phyloP scores from a whole-genome alignment of 2,888 invertebrate species.

The Apamea anceps region DNA sequence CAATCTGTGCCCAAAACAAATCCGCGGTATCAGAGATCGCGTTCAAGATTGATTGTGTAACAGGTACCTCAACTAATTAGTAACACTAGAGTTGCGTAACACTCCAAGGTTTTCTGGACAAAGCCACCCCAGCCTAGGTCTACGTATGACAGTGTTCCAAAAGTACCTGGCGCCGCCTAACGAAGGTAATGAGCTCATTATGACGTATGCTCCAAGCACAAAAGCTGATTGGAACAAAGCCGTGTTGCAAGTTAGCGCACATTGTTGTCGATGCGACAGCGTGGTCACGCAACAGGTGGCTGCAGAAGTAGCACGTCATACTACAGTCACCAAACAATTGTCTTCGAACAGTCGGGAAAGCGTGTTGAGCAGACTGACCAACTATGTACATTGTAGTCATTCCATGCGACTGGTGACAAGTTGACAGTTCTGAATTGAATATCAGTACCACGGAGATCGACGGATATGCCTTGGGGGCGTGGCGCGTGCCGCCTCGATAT shows the following conservation, averaged over 20 bases:
- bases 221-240: slow-evolving; percentile 11
- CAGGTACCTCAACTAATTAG: background rate
- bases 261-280: background rate
- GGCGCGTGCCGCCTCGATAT: too few relatives aligned
- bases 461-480: too few relatives aligned
- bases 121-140: background rate
- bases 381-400: background rate
- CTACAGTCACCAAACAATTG: background rate
- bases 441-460: background rate
- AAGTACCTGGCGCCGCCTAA: background rate
- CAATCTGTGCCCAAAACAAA: background rate
- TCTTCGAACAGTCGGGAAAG: background rate
- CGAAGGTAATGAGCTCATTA: slow-evolving; percentile 12
- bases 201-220: background rate
- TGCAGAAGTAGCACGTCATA: background rate
- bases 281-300: background rate
- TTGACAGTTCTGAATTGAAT: background rate
- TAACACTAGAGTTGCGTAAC: background rate
- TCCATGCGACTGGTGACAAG: background rate
- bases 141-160: background rate
- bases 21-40: background rate
- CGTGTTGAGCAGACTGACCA: background rate
- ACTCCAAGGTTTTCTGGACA: background rate
- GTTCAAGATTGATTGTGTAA: background rate
- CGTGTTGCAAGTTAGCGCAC: slow-evolving; percentile 4